Evolutionary conservation across 2,888 invertebrate genomes (phyloP), one percentile per base, ranked within the genome.

Genomic region (Oscheius sp.): DNA sequence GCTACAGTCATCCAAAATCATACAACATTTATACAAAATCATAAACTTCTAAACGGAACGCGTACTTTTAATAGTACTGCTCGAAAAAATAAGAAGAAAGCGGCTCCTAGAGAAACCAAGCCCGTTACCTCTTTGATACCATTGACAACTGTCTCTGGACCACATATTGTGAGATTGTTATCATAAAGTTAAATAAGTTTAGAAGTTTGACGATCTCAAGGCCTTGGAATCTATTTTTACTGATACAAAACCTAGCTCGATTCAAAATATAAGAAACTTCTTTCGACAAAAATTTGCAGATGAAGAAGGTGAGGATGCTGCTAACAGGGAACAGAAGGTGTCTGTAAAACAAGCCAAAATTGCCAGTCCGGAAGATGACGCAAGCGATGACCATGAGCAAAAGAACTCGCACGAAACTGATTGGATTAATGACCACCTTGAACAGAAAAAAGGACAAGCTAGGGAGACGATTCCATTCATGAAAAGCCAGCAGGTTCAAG

Each of bases 1-100:
- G 46, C 74, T 27, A 56, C 68, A 23, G 71, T 79, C 61, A 74
- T 79, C 1, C 61, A 49, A 12, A 71, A 71, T 49, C 71, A 71
- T 49, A 49, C 71, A 35, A 61, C 52, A 13, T 55, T 35, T 35
- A 21, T 18, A 9, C 43, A 35, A 13, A n/a, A 55, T 35, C 25
- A 35, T 9, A 18, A 64, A 43, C 35, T 35, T 35, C 35, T 35
- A 6, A 6, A 3, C 35, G 5, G 35, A 35, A 35, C 3, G 9
- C 35, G 35, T 3, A 55, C 18, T 1, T 61, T 61, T 41, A 13
- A 18, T 12, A 18, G 7, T 12, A 61, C n/a, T n/a, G n/a, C n/a
- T n/a, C n/a, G 41, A 2, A n/a, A 41, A 41, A 35, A 41, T 18
- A 61, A 41, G 45, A 12, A n/a, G 41, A 35, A 43, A 18, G 13